phyloP scores from a whole-genome alignment of 2,113 vertebrate species.

The Scytalopus superciliaris region DNA sequence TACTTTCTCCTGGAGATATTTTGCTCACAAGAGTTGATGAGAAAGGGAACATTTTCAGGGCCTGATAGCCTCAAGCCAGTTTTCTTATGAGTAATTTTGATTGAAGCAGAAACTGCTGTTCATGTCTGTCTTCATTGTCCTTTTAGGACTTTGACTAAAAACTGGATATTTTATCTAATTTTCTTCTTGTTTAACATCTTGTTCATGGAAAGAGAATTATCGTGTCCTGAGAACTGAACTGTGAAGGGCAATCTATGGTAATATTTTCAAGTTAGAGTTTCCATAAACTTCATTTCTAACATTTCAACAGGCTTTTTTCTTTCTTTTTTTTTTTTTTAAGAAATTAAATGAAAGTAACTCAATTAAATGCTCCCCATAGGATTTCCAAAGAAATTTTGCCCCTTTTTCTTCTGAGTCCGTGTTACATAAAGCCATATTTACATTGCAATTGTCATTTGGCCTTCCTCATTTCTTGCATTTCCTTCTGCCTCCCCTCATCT shows the following conservation, averaged over 20 bases:
- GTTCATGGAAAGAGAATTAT: not conserved
- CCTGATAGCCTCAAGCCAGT: not conserved
- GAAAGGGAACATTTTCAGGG: not conserved
- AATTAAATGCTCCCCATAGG: not conserved
- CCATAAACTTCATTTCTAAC: not conserved
- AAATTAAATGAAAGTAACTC: not conserved
- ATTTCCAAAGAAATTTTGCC: not conserved
- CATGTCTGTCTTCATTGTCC: not conserved
- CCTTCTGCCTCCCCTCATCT: not conserved
- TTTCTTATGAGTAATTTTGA: not conserved
- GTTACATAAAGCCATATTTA: not conserved
- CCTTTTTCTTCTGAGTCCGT: not conserved
- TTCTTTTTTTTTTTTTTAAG: not conserved
- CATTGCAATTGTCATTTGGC: not conserved
- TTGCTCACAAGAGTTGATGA: not conserved
- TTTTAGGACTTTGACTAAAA: not conserved
- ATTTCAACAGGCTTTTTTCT: not conserved
- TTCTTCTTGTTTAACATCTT: not conserved
- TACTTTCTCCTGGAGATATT: not conserved
- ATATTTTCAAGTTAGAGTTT: constrained; percentile 6
- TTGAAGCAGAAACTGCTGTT: not conserved
- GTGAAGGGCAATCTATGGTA: not conserved
- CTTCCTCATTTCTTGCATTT: not conserved
- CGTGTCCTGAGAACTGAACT: not conserved
- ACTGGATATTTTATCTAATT: not conserved